Evolutionary conservation across 1,140 invertebrate genomes (phyloP), one percentile per base, ranked within the genome.

Genomic region (Aphidius ervi): DNA sequence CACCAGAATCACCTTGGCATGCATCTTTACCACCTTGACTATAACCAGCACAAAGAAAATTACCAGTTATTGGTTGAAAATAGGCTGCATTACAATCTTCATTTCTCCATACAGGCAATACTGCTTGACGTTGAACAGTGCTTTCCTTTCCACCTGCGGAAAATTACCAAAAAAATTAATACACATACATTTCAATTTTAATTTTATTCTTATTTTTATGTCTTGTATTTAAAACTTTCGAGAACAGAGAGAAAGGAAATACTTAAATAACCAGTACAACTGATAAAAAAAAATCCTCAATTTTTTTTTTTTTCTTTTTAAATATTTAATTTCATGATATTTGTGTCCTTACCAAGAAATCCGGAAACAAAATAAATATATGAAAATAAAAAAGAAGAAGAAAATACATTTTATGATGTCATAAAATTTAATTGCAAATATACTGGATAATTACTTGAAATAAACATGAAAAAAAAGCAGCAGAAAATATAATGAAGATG

Each of bases 11-110:
- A 20, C 82, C 77, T 83, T 95, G 94, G 74, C 94, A 97, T 10
- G 93, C 93, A 73, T 97, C 94, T 50, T 92, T 92, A 1, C 93
- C 93, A 4, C 94, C 94, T 69, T 94, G 87, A 6, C 88, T 88
- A 68, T 92, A 92, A 1, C 94, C 94, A 41, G 94, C 94, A 71
- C 94, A 97, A 2, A 97, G 78, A 76, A 96, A 96, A 63, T 91
- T 93, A 41, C 88, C 86, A 4, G 91, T 95, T 63, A 97, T 96
- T 5, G 91, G 91, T 71, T 96, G 94, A 76, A 93, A 94, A 74
- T 95, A 95, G 9, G 92, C 91, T 46, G 87, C 82, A 76, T 95
- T 89, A 70, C 94, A 94, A 67, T 96, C 93, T 62, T 91, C 88
- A 72, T 95, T 95, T 55, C 89, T 85, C 93, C 94, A 96, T 16